These are phyloP conservation scores for Gorsachius magnificus DNA, from an alignment of 2,797 vertebrate species.

Conservation along the genomic window DNA sequence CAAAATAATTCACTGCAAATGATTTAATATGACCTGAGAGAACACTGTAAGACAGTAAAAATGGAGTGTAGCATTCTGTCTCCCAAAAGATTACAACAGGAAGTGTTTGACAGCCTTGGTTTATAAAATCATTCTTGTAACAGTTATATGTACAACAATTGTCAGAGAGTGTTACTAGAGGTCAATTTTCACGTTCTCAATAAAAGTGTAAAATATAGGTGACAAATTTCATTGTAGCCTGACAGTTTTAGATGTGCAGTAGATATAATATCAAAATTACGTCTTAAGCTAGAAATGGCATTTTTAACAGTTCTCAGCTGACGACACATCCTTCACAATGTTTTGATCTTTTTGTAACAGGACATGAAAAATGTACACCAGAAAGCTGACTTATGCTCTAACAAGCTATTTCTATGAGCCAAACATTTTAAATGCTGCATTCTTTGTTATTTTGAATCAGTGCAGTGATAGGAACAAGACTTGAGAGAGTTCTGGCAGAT, in stretches of 20 bases:
- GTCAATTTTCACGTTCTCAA: constrained; percentile 36
- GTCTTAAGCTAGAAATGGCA: not conserved
- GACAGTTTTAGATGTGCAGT: not conserved
- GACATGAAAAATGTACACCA: not conserved
- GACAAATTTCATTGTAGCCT: constrained; percentile 39
- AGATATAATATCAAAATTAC: not conserved
- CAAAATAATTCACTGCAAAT: not conserved
- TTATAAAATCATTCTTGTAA: constrained; percentile 51
- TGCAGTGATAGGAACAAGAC: not conserved
- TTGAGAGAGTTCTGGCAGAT: not conserved
- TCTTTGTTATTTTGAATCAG: not conserved
- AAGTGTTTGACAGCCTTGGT: constrained; percentile 17
- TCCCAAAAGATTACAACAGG: constrained; percentile 43
- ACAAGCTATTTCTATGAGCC: not conserved
- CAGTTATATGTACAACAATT: not conserved
- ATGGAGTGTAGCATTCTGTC: not conserved
- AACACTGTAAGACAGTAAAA: constrained; percentile 15
- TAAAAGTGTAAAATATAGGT: constrained; percentile 18
- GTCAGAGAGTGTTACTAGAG: constrained; percentile 33
- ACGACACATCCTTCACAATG: not conserved
- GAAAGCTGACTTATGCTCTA: not conserved
- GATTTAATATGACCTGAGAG: not conserved
- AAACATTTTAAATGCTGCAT: not conserved
- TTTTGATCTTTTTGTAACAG: constrained; percentile 36
- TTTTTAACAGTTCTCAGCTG: constrained; percentile 40